Percentiles rank a stretch among this genome's conserved stretches.
phyloP scores from a whole-genome alignment of 1,140 invertebrate species.

The Drosophila sechellia region DNA sequence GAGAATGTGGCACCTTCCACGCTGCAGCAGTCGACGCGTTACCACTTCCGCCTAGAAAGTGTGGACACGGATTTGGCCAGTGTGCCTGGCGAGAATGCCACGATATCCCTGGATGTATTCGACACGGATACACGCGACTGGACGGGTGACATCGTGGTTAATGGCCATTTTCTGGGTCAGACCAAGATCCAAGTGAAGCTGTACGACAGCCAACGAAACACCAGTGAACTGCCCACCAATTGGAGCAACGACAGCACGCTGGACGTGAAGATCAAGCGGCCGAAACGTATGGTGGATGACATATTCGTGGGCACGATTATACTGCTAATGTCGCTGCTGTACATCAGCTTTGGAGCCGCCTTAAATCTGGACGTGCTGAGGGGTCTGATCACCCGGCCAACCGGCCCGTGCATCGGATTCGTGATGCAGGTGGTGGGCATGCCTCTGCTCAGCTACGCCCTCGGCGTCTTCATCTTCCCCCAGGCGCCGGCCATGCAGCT shows the following conservation, averaged over 20 bases:
- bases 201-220: conserved; percentile 33
- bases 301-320: conserved; percentile 92
- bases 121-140: conserved; percentile 35
- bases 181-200: conserved; percentile 55
- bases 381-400: conserved; percentile 89
- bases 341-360: conserved; percentile 97
- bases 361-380: conserved; percentile 91
- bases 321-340: conserved; percentile 92
- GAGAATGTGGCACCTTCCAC: conserved; percentile 11
- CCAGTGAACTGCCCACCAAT: conserved; percentile 35
- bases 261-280: conserved; percentile 87
- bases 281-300: conserved; percentile 88
- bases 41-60: conserved; percentile 57
- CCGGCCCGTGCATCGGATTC: conserved; percentile 93
- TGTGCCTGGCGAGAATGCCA: conserved; percentile 45
- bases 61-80: conserved; percentile 43
- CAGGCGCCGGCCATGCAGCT: conserved; percentile 89
- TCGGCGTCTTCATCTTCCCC: conserved; percentile 91
- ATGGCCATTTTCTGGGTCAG: conserved; percentile 62
- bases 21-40: conserved; percentile 40
- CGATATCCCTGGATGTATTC: conserved; percentile 35
- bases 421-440: conserved; percentile 94
- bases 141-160: conserved; percentile 51
- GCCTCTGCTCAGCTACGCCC: conserved; percentile 93
- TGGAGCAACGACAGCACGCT: conserved; percentile 46